Percentiles rank a stretch among this genome's conserved stretches.
phyloP scores from a whole-genome alignment of 2,797 vertebrate genomes.

The Hippopotamyrus pictus region DNA sequence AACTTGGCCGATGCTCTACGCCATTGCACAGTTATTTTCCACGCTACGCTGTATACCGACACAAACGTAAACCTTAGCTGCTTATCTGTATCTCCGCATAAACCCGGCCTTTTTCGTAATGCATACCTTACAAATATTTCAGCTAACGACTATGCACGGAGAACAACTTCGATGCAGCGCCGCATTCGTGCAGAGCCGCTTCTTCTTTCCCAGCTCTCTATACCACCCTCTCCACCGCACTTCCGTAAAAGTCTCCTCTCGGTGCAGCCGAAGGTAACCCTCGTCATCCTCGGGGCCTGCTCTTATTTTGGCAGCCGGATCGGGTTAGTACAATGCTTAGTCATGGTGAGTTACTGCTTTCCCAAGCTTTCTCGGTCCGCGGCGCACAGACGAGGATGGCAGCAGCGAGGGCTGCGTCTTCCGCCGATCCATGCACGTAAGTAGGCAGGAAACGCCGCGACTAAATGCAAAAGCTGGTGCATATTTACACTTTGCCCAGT shows the following conservation, averaged over 20 bases:
- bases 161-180: not conserved
- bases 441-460: not conserved
- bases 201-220: too few relatives aligned
- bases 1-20: not conserved
- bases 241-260: slow-evolving; percentile 48
- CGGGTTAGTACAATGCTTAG: slow-evolving; percentile 73
- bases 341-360: slow-evolving; percentile 78
- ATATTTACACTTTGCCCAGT: not conserved
- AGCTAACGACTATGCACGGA: not conserved
- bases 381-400: slow-evolving; percentile 51
- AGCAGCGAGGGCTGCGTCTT: slow-evolving; percentile 42
- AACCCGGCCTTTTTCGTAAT: not conserved
- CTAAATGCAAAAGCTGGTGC: not conserved
- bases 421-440: slow-evolving; percentile 37
- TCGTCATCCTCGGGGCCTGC: slow-evolving; percentile 28
- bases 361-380: slow-evolving; percentile 37
- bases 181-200: not conserved
- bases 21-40: not conserved
- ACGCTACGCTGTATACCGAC: not conserved
- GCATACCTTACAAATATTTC: not conserved
- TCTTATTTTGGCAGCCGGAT: slow-evolving; percentile 70
- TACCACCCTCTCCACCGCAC: slow-evolving; percentile 20
- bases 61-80: not conserved
- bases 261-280: slow-evolving; percentile 10
- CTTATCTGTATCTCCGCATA: not conserved